Evolutionary conservation across 2,113 vertebrate genomes (phyloP).

Genomic region (Rhineura floridana): DNA sequence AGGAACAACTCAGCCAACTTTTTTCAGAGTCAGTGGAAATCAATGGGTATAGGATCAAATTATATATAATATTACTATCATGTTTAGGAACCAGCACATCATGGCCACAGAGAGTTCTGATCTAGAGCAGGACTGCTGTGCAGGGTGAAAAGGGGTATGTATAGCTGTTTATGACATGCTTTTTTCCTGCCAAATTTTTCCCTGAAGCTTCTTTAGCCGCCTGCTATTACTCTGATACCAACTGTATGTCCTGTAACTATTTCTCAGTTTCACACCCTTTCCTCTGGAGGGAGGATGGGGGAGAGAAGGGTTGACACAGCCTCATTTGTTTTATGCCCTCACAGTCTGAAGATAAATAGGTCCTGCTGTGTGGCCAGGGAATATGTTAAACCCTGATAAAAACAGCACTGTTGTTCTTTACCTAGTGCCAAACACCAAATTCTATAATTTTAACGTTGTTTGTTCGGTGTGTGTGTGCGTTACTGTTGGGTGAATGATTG

Average conservation of each 20-base stretch:
- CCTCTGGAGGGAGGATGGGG: background rate
- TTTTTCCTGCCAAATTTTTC: background rate
- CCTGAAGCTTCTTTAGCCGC: background rate
- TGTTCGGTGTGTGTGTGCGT: too few species aligned
- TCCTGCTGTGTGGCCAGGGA: background rate
- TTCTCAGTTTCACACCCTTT: too few species aligned
- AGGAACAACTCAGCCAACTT: background rate
- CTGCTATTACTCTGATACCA: background rate
- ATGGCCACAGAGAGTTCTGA: background rate
- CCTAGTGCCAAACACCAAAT: background rate
- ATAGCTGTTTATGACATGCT: too few species aligned
- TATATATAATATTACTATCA: background rate
- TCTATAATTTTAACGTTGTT: too few species aligned
- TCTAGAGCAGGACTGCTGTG: background rate
- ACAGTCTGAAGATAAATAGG: background rate
- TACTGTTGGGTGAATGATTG: too few species aligned
- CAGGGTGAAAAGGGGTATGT: too few species aligned
- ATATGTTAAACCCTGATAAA: background rate
- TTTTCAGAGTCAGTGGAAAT: background rate
- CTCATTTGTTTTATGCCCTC: background rate
- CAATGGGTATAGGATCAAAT: background rate
- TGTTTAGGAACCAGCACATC: background rate
- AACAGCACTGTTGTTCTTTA: conserved; percentile 4
- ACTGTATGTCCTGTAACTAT: background rate
- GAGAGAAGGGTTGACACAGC: background rate